Base-by-base conservation (phyloP, 2,113 vertebrate species). In the Gasterosteus aculeatus region DNA sequence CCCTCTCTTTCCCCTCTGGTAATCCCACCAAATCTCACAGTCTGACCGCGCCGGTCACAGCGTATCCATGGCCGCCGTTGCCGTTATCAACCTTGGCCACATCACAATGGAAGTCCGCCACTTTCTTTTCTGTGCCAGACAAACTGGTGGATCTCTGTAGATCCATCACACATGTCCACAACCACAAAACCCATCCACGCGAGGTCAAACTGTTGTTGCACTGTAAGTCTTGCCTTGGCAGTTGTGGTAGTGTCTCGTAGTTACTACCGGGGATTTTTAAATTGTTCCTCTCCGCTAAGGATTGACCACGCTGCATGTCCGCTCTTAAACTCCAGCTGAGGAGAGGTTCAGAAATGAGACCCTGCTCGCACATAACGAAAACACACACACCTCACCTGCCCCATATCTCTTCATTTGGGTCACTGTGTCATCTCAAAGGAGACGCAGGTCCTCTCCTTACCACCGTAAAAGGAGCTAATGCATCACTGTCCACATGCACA, bases 11-110 rank as follows among this genome's bases (percentile, higher is more conserved):
- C 41, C 79, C 87, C 78, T 39, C 61, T 74, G 69, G 80, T 93
- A 94, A 94, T 92, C 89, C 88, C 63, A 63, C 57, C 76, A 88
- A 91, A 90, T 92, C 90, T 87, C 78, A 60, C 61, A 67, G 83
- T 72, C 80, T 88, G 87, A 91, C 88, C 73, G 47, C 38, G 49
- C 63, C 63, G 62, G 82, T 84, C 88, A 77, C 78, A 89, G 72
- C 75, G 29, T 72, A 89, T 86, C 89, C 86, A 81, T 72, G 67
- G 59, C 85, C 66, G 6, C 39, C 39, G 68, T 85, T 75, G 59
- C 72, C 84, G 66, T 91, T 93, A 94, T 94, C 92, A 85, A 79
- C 82, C 72, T 72, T 62, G 64, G 64, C 80, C 91, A 89, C 87
- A 90, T 90, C 86, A 78, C 75, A n/a, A 59, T 87, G 88, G 83